Base-by-base conservation (phyloP, 2,113 vertebrate species). In the Lonchura striata region DNA sequence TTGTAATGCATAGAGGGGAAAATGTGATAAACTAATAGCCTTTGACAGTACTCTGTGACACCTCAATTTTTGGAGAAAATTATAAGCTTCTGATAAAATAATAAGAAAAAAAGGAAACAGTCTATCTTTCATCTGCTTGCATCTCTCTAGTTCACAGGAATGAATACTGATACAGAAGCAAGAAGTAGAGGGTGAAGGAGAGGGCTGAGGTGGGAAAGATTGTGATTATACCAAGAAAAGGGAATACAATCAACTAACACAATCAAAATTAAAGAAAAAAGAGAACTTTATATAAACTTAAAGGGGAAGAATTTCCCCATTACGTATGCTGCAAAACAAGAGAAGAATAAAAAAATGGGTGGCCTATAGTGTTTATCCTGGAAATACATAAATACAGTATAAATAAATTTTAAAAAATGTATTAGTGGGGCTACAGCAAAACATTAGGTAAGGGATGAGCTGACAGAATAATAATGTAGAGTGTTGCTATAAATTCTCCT, bases 81-180 rank as follows among this genome's bases (percentile, higher is more conserved):
- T 0, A 92, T 87, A 94, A 94, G 37, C 66, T 69, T 89, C 79
- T 85, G 78, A 74, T 87, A 88, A 94, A 90, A 85, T 75, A 92
- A 70, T 31, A 82, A 30, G 53, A 85, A 93, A 11, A 68, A 86
- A 80, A 76, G 74, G 70, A 88, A 95, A 82, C 47, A 63, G 24
- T 35, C n/a, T 90, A 30, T 92, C 82, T 94, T 92, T 91, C 54
- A 90, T 90, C 82, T 91, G 50, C 23, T 75, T 88, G 70, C 60
- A 79, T 80, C 82, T 91, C 54, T 68, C 65, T 52, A 33, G 27
- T 54, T 91, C 75, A 57, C 27, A 88, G 57, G 42, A 80, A 42
- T 31, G 50, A 82, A 76, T 28, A 47, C 39, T 74, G 39, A 15
- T 35, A 42, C 3, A 47, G 59, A 24, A 85, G n/a, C 5, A 16